Percentiles rank a stretch among this genome's conserved stretches.
Evolutionary conservation across 2,797 vertebrate species (phyloP).

Genomic region (Pterois miles): DNA sequence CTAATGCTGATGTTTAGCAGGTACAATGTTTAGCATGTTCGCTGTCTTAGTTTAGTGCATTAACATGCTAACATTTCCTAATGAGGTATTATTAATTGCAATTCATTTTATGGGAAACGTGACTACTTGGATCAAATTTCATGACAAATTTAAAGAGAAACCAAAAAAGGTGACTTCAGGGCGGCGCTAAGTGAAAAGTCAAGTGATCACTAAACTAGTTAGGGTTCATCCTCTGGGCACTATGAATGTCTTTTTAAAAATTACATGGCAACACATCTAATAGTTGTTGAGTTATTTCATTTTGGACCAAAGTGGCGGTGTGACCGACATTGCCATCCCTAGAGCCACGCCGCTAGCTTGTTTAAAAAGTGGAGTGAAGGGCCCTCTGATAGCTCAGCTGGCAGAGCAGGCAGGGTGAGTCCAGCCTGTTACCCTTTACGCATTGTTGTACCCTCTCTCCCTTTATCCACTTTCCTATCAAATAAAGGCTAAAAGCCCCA

Average conservation of each 20-base stretch:
- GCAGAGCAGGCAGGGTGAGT: no score
- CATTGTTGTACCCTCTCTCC: no score
- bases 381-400: no score
- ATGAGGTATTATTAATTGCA: not conserved
- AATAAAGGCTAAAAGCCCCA: no score
- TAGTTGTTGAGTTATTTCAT: not conserved
- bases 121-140: not conserved
- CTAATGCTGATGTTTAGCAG: not conserved
- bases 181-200: not conserved
- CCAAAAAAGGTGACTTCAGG: not conserved
- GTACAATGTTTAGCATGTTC: not conserved
- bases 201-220: not conserved
- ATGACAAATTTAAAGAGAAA: not conserved
- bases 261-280: not conserved
- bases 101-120: not conserved
- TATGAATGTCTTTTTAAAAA: not conserved
- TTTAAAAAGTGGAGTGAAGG: no score
- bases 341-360: not conserved
- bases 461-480: no score
- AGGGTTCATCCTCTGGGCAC: not conserved
- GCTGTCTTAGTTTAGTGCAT: not conserved
- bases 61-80: not conserved
- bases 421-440: no score
- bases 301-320: not conserved
- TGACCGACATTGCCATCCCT: not conserved